Evolutionary conservation across 2,888 invertebrate genomes (phyloP).

Genomic region (Ennomos fuscantarius): DNA sequence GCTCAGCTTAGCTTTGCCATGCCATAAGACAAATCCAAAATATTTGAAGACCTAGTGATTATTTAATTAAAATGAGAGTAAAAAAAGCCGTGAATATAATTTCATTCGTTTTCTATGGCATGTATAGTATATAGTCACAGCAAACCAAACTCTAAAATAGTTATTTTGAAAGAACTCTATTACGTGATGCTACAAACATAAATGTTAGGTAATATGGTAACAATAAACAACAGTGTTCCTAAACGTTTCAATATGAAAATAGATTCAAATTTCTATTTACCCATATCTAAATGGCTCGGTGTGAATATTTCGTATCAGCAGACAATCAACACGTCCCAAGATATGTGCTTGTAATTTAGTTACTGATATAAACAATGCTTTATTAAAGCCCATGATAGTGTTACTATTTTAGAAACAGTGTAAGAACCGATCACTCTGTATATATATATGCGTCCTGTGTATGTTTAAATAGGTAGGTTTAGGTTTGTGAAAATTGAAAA

Average conservation of each 20-base stretch:
- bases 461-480: too few relatives aligned
- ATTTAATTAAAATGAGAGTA: too few relatives aligned
- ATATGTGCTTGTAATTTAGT: conserved; percentile 57
- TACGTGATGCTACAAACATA: not conserved
- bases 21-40: too few relatives aligned
- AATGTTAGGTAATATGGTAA: conserved; percentile 2
- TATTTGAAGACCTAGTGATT: too few relatives aligned
- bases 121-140: too few relatives aligned
- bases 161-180: not conserved
- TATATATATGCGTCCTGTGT: too few relatives aligned
- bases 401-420: conserved; percentile 36
- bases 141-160: not conserved
- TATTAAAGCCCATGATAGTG: conserved; percentile 47
- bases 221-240: conserved; percentile 7
- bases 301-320: conserved; percentile 51
- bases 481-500: too few relatives aligned
- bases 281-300: conserved; percentile 44
- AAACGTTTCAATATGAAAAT: conserved; percentile 20
- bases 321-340: conserved; percentile 52
- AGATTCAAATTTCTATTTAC: conserved; percentile 39
- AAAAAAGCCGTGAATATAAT: too few relatives aligned
- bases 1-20: too few relatives aligned
- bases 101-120: too few relatives aligned
- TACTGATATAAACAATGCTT: conserved; percentile 46
- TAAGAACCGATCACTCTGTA: too few relatives aligned